phyloP scores from a whole-genome alignment of 1,140 invertebrate genomes.

The Trachelipus rathkii region DNA sequence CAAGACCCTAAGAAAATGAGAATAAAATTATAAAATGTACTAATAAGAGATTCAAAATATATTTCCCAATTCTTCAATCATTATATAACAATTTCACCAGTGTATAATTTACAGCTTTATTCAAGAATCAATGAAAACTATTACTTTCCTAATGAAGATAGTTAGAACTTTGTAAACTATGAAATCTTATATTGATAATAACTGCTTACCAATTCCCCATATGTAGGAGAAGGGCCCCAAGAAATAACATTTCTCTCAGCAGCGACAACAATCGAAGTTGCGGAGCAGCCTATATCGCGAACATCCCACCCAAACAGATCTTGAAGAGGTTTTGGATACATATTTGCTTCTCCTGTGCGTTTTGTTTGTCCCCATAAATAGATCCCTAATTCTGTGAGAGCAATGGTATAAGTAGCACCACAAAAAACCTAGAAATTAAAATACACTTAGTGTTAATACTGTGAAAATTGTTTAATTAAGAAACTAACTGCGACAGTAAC shows the following conservation, averaged over 20 bases:
- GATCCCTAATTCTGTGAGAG: slow-evolving; percentile 71
- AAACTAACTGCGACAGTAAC: not conserved
- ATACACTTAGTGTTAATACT: not conserved
- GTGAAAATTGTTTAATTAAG: not conserved
- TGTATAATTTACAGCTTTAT: too few species aligned
- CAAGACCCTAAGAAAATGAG: slow-evolving; percentile 66
- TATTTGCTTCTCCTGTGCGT: slow-evolving; percentile 85
- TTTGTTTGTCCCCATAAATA: slow-evolving; percentile 88
- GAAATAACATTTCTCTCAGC: slow-evolving; percentile 85
- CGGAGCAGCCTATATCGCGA: slow-evolving; percentile 69
- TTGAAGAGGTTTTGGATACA: slow-evolving; percentile 92
- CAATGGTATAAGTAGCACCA: slow-evolving; percentile 77
- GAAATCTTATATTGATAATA: too few species aligned
- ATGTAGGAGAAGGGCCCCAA: slow-evolving; percentile 87
- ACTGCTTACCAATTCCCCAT: slow-evolving; percentile 77
- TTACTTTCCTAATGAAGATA: too few species aligned
- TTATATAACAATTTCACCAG: too few species aligned
- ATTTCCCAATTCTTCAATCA: too few species aligned
- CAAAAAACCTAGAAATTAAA: slow-evolving; percentile 63
- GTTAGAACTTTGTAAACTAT: too few species aligned
- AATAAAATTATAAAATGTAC: too few species aligned
- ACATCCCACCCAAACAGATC: slow-evolving; percentile 89
- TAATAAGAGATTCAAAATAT: too few species aligned
- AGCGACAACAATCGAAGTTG: slow-evolving; percentile 76
- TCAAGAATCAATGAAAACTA: too few species aligned